Evolutionary conservation across 2,113 vertebrate species (phyloP), one percentile per base, ranked within the genome.

Genomic region (Monopterus albus): DNA sequence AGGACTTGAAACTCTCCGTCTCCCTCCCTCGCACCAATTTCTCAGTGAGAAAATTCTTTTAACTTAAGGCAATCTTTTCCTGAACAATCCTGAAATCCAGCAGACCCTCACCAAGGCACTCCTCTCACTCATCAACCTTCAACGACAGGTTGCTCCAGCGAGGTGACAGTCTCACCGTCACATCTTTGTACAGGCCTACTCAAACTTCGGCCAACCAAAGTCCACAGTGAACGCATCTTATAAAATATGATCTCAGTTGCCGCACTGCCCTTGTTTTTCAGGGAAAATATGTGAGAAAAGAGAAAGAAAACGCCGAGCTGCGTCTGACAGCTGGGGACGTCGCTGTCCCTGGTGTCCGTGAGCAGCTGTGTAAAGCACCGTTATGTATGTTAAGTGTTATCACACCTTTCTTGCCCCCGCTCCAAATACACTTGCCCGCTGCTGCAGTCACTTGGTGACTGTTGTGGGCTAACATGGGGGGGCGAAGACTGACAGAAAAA

Each of bases 11-110:
- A 60, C 35, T 31, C 52, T 62, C 33, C 25, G 51, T 52, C 35
- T 66, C 67, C 39, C 25, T 55, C 51, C 69, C 59, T 72, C 50
- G n/a, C 42, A 0, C 58, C 25, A 39, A 40, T 40, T 69, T 58
- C 66, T 23, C 50, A 12, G 68, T 28, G 29, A 74, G 39, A 70
- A 77, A 74, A 72, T 61, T 52, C 36, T 71, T 78, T 86, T 76
- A 72, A 83, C 81, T 92, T 91, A 91, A 92, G 89, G 89, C 89
- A 90, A 89, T 78, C 85, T 88, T 82, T 87, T 91, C 88, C 82
- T 86, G 86, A 90, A 90, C 84, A 84, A 91, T 91, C 87, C 76
- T 90, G 79, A 91, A 89, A 91, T 83, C 80, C 81, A 72, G 87
- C 81, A 69, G 77, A 87, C 70, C 84, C 72, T 83, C 83, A 74